Base-by-base conservation (phyloP, 2,888 invertebrate genomes). In the Melanchra persicariae region DNA sequence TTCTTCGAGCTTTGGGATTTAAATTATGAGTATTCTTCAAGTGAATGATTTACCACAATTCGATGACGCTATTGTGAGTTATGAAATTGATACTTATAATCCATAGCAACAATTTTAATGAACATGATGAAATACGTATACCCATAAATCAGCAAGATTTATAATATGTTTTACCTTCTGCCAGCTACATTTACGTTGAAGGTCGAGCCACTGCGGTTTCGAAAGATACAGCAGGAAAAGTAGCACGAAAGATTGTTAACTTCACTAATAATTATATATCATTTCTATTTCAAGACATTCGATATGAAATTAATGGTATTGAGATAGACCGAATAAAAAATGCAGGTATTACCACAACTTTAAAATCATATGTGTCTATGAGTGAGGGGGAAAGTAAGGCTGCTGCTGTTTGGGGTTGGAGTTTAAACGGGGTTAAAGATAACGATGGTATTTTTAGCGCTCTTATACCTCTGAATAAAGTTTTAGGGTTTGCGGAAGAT, bases 361-460 rank as follows among this genome's bases (percentile, higher is more conserved):
- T 55, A 34, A 37, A 57, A 57, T 34, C 57, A 55, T 55, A n/a
- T n/a, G 19, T 55, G 55, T 55, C 55, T n/a, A 34, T 55, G 55
- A 55, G 55, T 7, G 55, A 55, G 30, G 55, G 55, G 3, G 57
- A 57, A 57, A 55, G 55, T 34, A 24, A 26, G 3, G 52, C 24
- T 52, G 55, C 55, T 55, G 55, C n/a, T 34, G 7, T 57, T 34
- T 57, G 34, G 22, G 57, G 57, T 37, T 57, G 57, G 57, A 57
- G 37, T 37, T 34, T 57, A 7, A 57, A 57, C 7, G 22, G 57
- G 8, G 6, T 57, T 15, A 34, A 37, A 57, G 34, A 22, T 37
- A 8, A 37, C 9, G 22, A 57, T 57, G 30, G 55, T 55, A 34
- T 34, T 55, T 34, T 55, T n/a, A 55, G 30, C 2, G 15, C 30